Evolutionary conservation across 2,797 vertebrate genomes (phyloP).

Genomic region (Hafferia zeledoni): DNA sequence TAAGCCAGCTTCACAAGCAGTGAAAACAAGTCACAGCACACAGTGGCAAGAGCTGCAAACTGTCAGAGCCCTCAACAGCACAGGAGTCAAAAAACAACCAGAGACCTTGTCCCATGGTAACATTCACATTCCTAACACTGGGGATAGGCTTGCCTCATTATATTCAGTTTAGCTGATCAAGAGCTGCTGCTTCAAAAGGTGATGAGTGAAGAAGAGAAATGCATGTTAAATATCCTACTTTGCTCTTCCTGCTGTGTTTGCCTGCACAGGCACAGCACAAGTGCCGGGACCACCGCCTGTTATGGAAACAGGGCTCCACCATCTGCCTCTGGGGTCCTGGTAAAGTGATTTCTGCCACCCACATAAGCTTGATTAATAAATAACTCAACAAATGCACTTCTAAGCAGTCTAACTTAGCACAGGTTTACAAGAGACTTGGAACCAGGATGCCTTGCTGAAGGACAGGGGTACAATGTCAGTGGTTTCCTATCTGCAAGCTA

Average conservation of each 20-base stretch:
- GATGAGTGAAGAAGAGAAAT: not conserved
- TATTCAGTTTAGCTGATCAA: not conserved
- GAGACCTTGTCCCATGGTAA: not conserved
- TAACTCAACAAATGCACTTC: not conserved
- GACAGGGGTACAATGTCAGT: not conserved
- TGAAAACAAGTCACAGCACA: not conserved
- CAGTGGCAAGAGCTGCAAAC: not conserved
- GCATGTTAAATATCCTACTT: not conserved
- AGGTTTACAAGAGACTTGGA: not conserved
- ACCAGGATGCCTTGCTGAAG: not conserved
- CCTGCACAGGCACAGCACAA: not conserved
- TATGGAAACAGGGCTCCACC: not conserved
- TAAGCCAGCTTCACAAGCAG: not conserved
- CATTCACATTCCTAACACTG: not conserved
- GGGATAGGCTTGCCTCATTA: not conserved
- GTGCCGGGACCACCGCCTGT: not conserved
- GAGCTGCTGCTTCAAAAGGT: not conserved
- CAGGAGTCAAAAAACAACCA: fast-evolving
- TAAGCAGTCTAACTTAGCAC: not conserved
- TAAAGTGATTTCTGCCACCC: not conserved
- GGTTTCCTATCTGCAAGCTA: not conserved
- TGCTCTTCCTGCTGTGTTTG: not conserved
- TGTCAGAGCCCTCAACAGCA: not conserved
- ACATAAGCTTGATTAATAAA: not conserved
- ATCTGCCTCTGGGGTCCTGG: not conserved